Evolutionary conservation across 2,113 vertebrate genomes (phyloP).

Genomic region (Chaetodon trifascialis): DNA sequence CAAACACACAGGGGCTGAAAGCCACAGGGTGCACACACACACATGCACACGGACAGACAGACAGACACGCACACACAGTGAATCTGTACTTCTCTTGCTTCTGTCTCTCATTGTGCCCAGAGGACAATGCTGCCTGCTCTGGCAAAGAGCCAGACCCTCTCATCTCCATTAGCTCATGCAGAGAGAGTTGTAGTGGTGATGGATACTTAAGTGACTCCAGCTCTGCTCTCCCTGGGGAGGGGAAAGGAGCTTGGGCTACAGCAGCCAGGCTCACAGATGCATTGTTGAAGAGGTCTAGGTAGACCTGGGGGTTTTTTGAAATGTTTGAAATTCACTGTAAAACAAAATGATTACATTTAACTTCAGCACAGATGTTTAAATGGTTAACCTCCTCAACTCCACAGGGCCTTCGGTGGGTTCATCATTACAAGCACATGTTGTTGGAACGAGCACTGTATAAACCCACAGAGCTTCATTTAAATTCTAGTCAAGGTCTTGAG

Average conservation of each 20-base stretch:
- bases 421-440: constrained; percentile 26
- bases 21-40: constrained; percentile 3
- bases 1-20: constrained; percentile 19
- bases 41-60: not conserved
- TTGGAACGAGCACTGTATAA: not conserved
- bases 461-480: constrained; percentile 28
- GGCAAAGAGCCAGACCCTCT: constrained; percentile 67
- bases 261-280: constrained; percentile 17
- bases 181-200: constrained; percentile 65
- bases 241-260: constrained; percentile 26
- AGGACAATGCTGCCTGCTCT: constrained; percentile 60
- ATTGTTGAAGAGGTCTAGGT: not conserved
- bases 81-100: constrained; percentile 55
- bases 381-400: constrained; percentile 16
- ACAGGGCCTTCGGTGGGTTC: not conserved
- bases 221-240: constrained; percentile 59
- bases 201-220: constrained; percentile 63
- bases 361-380: constrained; percentile 45
- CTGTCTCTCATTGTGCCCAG: constrained; percentile 49
- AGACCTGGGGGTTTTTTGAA: not conserved
- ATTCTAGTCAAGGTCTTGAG: not conserved
- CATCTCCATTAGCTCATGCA: constrained; percentile 71
- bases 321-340: constrained; percentile 35
- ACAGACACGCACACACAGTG: constrained; percentile 9
- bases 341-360: constrained; percentile 35